phyloP scores from a whole-genome alignment of 2,113 vertebrate species.

The Lycaon pictus region DNA sequence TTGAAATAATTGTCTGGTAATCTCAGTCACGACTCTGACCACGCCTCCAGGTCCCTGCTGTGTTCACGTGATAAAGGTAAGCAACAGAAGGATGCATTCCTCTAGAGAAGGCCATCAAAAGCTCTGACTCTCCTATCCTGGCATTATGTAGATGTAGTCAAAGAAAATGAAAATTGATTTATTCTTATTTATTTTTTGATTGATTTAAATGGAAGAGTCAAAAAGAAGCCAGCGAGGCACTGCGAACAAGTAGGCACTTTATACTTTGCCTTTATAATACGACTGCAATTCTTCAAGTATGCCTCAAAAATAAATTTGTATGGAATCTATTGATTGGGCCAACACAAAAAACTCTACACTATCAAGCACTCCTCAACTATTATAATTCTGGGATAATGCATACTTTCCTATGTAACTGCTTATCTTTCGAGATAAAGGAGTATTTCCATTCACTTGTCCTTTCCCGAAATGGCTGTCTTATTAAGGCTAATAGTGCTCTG shows the following conservation, averaged over 20 bases:
- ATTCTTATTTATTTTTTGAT: neutral
- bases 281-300: neutral
- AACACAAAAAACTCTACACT: neutral
- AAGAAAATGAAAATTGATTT: neutral
- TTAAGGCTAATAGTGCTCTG: neutral
- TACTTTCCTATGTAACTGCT: neutral
- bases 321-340: neutral
- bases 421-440: neutral
- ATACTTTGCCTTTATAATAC: neutral
- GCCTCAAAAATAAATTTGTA: neutral
- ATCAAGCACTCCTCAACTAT: neutral
- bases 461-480: neutral
- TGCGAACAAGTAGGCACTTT: neutral
- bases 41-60: neutral
- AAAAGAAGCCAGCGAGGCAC: neutral
- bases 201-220: neutral
- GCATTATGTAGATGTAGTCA: neutral
- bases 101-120: neutral
- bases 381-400: neutral
- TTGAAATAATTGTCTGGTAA: neutral
- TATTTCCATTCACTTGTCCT: conserved; percentile 5
- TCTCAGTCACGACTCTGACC: rapidly evolving
- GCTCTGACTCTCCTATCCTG: neutral
- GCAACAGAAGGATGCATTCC: neutral
- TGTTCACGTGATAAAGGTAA: neutral